Conservation (phyloP, 1,140 invertebrate genomes). For the Conus ventricosus region DNA sequence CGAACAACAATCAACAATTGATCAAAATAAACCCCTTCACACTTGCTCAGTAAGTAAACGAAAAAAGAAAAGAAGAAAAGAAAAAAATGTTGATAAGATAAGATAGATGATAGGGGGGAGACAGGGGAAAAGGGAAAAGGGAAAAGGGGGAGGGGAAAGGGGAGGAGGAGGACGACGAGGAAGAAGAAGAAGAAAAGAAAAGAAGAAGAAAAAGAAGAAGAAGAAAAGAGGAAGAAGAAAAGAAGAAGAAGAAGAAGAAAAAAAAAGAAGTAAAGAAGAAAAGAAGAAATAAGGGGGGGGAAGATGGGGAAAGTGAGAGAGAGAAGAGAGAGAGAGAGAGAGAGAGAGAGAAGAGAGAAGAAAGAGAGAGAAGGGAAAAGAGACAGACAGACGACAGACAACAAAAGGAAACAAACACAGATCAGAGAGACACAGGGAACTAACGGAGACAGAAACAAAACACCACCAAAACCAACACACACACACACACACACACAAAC, state of each 20-base stretch:
- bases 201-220: not conserved
- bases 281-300: no score
- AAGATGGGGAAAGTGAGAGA: no score
- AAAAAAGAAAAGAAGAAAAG: not conserved
- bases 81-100: no score
- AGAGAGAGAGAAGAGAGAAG: constrained; percentile 6
- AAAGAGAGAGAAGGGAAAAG: not conserved
- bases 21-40: no score
- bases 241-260: not conserved
- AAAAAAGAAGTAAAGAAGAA: not conserved
- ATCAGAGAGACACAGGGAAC: not conserved
- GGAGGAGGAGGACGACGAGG: not conserved
- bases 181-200: not conserved
- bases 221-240: not conserved
- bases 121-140: not conserved
- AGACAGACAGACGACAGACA: not conserved
- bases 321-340: not conserved
- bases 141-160: not conserved
- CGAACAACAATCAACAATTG: no score
- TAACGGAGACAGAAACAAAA: no score
- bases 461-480: not conserved
- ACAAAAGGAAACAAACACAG: no score
- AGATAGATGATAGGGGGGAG: no score
- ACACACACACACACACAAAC: not conserved
- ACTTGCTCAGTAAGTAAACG: no score